Base-by-base conservation (phyloP, 2,113 vertebrate species). In the Pongo pygmaeus region DNA sequence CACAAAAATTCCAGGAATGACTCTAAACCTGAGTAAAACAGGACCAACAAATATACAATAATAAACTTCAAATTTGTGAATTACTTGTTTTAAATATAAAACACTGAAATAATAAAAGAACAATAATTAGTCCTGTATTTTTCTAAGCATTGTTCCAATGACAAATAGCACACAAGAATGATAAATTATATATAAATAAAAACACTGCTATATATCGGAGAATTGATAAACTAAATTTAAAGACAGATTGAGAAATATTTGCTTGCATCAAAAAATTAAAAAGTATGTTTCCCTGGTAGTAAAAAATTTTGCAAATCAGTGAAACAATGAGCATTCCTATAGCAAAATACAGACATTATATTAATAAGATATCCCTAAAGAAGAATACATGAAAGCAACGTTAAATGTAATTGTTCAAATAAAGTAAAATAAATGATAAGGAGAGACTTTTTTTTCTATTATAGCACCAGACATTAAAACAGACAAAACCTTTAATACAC, bases 141-240 rank as follows among this genome's bases (percentile, higher is more conserved):
- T 64, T 72, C 13, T 84, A 16, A 91, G 13, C 35, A 38, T 79
- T 38, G 84, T 3, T 93, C 38, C 35, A 8, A 59, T 93, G 67
- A 9, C 17, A 78, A 79, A 64, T 40, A 48, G 14, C 38, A 16
- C 57, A 32, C 92, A 46, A 85, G 9, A 93, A 80, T 72, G 8
- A 70, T 40, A 88, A 91, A 57, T 1, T 91, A 46, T 16, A 46
- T 16, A 46, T 69, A 94, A 89, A 89, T 78, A 46, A 20, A 81
- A 52, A 55, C 40, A 48, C 17, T 74, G 70, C 12, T n/a, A 17
- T 48, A 35, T 79, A 27, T 61, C 35, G 87, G 16, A 79, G 52
- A 88, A 88, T 81, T 74, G 9, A 18, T 69, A 52, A 83, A 64
- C 2, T 83, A 77, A 88, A 93, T 86, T 93, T 96, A 91, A 48